phyloP scores from a whole-genome alignment of 2,113 vertebrate species.

The Podarcis raffonei region DNA sequence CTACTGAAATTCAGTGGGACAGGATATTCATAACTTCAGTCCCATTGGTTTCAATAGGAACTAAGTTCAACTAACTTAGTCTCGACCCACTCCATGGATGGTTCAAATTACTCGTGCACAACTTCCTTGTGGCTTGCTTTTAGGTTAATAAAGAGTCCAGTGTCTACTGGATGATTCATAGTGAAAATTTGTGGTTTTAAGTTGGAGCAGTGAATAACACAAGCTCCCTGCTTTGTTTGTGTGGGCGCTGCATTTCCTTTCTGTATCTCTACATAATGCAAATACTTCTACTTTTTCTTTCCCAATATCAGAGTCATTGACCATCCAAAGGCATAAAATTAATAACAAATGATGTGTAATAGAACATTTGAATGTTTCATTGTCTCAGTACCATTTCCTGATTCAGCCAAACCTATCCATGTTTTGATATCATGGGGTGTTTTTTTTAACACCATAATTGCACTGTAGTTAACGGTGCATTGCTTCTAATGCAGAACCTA shows the following conservation, averaged over 20 bases:
- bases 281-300: neutral
- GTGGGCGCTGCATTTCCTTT: conserved; percentile 1
- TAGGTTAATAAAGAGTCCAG: neutral
- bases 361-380: neutral
- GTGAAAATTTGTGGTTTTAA: neutral
- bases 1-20: neutral
- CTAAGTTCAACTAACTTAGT: neutral
- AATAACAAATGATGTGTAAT: neutral
- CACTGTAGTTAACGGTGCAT: neutral
- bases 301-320: conserved; percentile 23
- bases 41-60: neutral
- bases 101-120: neutral
- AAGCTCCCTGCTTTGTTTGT: neutral
- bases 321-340: conserved; percentile 3
- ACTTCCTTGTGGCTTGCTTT: neutral
- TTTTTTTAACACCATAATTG: neutral
- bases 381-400: neutral
- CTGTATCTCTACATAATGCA: neutral
- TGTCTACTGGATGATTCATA: neutral
- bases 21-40: neutral
- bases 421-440: neutral
- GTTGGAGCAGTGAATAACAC: neutral
- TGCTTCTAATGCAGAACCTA: neutral
- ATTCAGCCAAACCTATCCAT: neutral
- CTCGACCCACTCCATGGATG: neutral